Evolutionary conservation across 2,888 invertebrate genomes (phyloP).

Genomic region (Celastrina argiolus): DNA sequence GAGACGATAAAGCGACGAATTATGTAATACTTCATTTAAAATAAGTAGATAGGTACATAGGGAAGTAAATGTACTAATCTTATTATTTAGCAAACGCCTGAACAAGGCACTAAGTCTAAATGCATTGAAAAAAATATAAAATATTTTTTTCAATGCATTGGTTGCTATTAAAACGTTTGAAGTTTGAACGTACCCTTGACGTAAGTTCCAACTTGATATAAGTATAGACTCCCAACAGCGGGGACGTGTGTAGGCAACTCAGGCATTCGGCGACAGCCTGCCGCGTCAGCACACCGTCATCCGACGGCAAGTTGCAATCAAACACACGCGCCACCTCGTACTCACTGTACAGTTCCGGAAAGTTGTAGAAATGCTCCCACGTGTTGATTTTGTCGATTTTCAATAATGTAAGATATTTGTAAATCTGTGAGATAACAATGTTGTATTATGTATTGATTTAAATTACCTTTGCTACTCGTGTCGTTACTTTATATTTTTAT

Average conservation of each 20-base stretch:
- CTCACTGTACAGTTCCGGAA: constrained; percentile 60
- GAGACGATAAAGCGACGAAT: no score
- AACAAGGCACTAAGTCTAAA: no score
- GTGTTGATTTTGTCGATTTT: constrained; percentile 61
- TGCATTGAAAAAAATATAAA: no score
- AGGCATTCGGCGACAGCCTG: constrained; percentile 73
- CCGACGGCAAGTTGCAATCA: constrained; percentile 48
- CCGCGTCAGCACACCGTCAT: constrained; percentile 67
- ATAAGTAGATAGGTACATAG: no score
- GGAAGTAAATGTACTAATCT: no score
- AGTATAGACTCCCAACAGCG: constrained; percentile 72
- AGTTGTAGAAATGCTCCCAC: constrained; percentile 67
- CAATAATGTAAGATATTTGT: constrained; percentile 47
- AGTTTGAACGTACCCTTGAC: constrained; percentile 47
- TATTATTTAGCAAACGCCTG: no score
- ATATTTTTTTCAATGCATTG: no score
- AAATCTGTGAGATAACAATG: constrained; percentile 46
- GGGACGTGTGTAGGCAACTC: constrained; percentile 72
- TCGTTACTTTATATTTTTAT: no score
- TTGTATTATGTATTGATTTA: no score
- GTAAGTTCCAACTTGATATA: constrained; percentile 75
- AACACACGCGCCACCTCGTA: constrained; percentile 55
- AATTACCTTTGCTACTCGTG: no score
- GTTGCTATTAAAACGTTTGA: no score
- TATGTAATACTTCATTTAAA: no score